Conservation (phyloP, 2,888 invertebrate genomes). For the Chymomyza amoena region DNA sequence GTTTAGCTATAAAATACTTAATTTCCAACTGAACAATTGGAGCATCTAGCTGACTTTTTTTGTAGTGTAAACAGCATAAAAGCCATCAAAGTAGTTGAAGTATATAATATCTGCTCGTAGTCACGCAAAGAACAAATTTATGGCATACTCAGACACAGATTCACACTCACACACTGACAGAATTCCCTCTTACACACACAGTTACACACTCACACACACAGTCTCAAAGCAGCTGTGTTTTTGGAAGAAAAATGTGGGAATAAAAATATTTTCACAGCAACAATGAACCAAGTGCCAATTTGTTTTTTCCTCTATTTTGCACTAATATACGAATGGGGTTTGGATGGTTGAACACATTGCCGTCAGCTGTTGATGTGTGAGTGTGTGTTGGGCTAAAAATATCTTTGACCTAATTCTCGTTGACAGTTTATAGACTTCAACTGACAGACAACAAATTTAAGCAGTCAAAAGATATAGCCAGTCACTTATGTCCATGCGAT, state of each 20-base stretch:
- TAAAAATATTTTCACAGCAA: constrained; percentile 28
- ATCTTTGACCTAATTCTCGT: constrained; percentile 64
- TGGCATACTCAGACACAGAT: neutral
- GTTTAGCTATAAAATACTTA: no score
- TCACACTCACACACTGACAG: constrained; percentile 20
- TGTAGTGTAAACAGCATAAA: neutral
- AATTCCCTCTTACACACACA: neutral
- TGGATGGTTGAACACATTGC: neutral
- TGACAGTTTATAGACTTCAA: constrained; percentile 38
- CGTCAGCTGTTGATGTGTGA: neutral
- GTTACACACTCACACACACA: constrained; percentile 10
- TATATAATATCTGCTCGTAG: neutral
- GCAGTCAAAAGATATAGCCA: constrained; percentile 21
- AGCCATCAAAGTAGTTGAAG: neutral
- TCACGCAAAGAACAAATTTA: neutral
- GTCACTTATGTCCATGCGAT: constrained; percentile 2
- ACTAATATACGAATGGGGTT: neutral
- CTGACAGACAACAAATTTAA: constrained; percentile 38
- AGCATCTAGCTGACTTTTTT: neutral
- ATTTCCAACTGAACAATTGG: no score
- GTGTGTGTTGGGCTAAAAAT: constrained; percentile 46
- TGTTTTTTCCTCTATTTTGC: neutral
- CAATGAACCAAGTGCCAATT: constrained; percentile 2
- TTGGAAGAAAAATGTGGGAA: neutral
- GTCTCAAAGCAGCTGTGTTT: neutral